Conservation (phyloP, 2,113 vertebrate genomes). For the Phalacrocorax pelagicus region DNA sequence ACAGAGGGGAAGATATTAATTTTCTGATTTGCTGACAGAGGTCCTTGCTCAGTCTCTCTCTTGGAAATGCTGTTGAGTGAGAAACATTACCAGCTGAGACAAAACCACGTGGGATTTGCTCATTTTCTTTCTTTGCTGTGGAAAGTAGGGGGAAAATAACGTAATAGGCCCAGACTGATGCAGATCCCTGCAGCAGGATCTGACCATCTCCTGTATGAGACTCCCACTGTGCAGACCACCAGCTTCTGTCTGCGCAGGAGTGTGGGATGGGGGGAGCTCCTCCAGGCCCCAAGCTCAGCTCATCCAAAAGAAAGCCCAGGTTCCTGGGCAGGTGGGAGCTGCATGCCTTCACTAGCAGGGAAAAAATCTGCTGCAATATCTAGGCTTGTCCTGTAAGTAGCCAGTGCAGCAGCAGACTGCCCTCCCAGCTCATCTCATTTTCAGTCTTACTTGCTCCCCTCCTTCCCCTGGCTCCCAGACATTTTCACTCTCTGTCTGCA, state of each 20-base stretch:
- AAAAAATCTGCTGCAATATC: background rate
- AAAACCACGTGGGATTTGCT: background rate
- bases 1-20: background rate
- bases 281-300: background rate
- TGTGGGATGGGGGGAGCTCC: background rate
- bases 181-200: background rate
- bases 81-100: background rate
- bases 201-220: background rate
- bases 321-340: background rate
- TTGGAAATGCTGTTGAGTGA: background rate
- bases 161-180: background rate
- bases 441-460: background rate
- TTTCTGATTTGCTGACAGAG: conserved; percentile 1
- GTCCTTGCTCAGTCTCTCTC: background rate
- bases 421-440: background rate
- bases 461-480: background rate
- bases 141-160: background rate
- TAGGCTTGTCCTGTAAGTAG: background rate
- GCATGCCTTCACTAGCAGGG: background rate
- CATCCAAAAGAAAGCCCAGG: background rate
- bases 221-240: background rate
- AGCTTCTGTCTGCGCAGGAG: background rate
- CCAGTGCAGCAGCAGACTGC: background rate
- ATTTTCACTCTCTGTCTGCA: background rate
- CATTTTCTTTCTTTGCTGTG: background rate